These are phyloP conservation scores for Tenebrosternarchus preto DNA, from an alignment of 2,113 vertebrate species.

Conservation along the genomic window DNA sequence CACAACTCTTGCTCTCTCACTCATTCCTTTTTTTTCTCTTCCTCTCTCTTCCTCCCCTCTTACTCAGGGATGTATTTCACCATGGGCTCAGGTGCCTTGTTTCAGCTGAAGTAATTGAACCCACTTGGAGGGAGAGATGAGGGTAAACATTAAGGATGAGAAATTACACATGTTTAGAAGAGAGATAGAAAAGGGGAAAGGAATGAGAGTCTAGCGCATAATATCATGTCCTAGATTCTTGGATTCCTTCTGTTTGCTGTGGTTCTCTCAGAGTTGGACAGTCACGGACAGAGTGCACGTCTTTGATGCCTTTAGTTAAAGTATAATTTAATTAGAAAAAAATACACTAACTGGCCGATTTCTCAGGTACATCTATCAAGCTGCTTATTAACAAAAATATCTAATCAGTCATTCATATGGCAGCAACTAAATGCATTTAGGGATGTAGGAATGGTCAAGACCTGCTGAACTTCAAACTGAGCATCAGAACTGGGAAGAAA, in stretches of 20 bases:
- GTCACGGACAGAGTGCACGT: background rate
- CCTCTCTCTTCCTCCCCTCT: conserved; percentile 35
- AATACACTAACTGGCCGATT: too few species aligned
- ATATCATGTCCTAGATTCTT: background rate
- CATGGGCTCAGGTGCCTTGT: conserved; percentile 52
- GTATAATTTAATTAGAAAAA: background rate
- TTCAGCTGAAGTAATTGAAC: conserved; percentile 59
- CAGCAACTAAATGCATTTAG: too few species aligned
- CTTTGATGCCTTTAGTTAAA: background rate
- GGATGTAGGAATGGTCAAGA: too few species aligned
- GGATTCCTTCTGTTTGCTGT: background rate
- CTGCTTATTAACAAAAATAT: too few species aligned
- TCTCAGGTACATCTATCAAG: too few species aligned
- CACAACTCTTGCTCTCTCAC: conserved; percentile 2
- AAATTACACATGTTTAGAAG: conserved; percentile 3
- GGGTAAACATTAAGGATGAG: conserved; percentile 46
- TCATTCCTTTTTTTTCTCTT: background rate
- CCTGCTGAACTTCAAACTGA: too few species aligned
- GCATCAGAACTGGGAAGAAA: too few species aligned
- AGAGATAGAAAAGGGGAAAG: conserved; percentile 5
- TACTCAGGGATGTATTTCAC: conserved; percentile 39
- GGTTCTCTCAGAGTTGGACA: background rate
- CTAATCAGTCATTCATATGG: too few species aligned
- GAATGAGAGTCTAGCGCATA: background rate
- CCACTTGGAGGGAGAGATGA: conserved; percentile 52